These are phyloP conservation scores for Ia io DNA, from an alignment of 2,113 vertebrate genomes.

Conservation along the genomic window DNA sequence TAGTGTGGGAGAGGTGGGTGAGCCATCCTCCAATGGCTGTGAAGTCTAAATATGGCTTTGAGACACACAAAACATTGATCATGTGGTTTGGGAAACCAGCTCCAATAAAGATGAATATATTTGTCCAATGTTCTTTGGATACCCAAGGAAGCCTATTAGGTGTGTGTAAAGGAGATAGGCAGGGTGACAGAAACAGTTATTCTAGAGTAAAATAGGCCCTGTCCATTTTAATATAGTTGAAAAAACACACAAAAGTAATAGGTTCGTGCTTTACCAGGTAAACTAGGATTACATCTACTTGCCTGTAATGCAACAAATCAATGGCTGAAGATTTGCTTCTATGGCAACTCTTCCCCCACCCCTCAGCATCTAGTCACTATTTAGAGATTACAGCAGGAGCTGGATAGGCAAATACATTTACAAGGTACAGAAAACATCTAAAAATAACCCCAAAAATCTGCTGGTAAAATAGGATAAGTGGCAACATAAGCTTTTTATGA, in stretches of 20 bases:
- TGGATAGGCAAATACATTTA: background rate
- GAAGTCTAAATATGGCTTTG: background rate
- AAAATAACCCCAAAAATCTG: background rate
- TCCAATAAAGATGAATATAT: slow-evolving; percentile 4
- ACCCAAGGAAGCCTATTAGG: background rate
- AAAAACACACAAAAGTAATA: background rate
- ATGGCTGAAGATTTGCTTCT: slow-evolving; percentile 21
- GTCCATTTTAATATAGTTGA: background rate
- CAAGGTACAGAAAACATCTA: background rate
- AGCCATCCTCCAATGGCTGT: background rate
- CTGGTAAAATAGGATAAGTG: background rate
- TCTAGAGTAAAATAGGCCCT: background rate
- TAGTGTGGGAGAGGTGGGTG: background rate
- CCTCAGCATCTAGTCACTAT: background rate
- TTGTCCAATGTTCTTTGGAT: background rate
- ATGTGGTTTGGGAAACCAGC: background rate
- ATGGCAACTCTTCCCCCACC: background rate
- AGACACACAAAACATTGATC: background rate
- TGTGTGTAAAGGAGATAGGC: background rate
- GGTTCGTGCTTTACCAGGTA: slow-evolving; percentile 21
- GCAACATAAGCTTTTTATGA: background rate
- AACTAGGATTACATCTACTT: slow-evolving; percentile 1
- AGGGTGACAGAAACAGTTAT: background rate
- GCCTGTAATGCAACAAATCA: slow-evolving; percentile 6
- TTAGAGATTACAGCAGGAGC: background rate